A percentile compares a stretch with the other conserved stretches of the same genome.
These are phyloP conservation scores for Anthopleura sola DNA, from an alignment of 64 coral and sea anemone genomes.

Conservation along the genomic window DNA sequence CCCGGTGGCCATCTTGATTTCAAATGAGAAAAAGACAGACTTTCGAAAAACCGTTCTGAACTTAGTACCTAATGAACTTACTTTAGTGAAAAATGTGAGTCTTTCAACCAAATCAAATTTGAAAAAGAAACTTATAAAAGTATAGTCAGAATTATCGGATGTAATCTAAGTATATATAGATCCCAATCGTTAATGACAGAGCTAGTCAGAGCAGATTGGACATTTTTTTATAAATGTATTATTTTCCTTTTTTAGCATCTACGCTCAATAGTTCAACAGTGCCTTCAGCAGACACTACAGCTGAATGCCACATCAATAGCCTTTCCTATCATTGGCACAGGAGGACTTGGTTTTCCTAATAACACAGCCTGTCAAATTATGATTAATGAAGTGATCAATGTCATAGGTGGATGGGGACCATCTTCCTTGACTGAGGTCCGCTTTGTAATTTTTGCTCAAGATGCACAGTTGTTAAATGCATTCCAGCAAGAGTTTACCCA, in stretches of 20 bases:
- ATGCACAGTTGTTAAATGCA: constrained; percentile 17
- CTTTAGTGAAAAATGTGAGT: too few species aligned
- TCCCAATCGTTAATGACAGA: too few species aligned
- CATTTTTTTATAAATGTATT: not conserved
- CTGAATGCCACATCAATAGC: constrained; percentile 51
- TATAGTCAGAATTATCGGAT: too few species aligned
- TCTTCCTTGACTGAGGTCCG: constrained; percentile 40
- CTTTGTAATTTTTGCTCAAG: constrained; percentile 50
- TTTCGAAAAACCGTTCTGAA: too few species aligned
- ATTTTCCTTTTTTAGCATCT: constrained; percentile 33
- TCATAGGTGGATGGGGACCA: constrained; percentile 1
- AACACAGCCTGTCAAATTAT: constrained; percentile 40
- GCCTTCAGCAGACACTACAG: constrained; percentile 34
- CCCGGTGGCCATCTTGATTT: too few species aligned
- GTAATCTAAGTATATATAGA: too few species aligned
- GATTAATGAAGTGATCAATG: constrained; percentile 37
- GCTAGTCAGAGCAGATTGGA: too few species aligned
- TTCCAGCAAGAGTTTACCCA: constrained; percentile 44
- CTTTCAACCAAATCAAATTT: too few species aligned
- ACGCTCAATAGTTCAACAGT: constrained; percentile 35
- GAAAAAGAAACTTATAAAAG: too few species aligned
- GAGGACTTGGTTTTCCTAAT: constrained; percentile 38
- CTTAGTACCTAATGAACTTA: too few species aligned
- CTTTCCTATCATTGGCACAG: constrained; percentile 73
- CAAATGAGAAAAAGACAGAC: too few species aligned